phyloP scores from a whole-genome alignment of 2,888 invertebrate genomes.

The Drosophila maculinotata region DNA sequence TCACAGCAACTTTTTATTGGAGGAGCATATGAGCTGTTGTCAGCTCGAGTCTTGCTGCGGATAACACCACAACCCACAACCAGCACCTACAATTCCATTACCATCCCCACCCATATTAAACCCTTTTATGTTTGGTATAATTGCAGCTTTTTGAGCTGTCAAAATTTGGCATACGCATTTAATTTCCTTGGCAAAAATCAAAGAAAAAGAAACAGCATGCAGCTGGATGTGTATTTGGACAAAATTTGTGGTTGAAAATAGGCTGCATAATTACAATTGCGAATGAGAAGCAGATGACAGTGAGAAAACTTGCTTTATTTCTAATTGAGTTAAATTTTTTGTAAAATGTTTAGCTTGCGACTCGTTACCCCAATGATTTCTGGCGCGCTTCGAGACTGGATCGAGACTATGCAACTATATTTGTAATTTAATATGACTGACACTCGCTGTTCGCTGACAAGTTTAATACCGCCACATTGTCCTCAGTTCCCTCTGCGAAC shows the following conservation, averaged over 20 bases:
- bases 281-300: slow-evolving; percentile 1
- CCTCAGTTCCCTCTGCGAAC: not conserved
- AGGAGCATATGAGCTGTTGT: slow-evolving; percentile 43
- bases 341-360: too few relatives aligned
- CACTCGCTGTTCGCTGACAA: slow-evolving; percentile 65
- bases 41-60: slow-evolving; percentile 1
- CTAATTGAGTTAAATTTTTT: slow-evolving; percentile 56
- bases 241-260: slow-evolving; percentile 33
- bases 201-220: slow-evolving; percentile 15
- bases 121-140: slow-evolving; percentile 46
- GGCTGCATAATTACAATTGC: slow-evolving; percentile 50
- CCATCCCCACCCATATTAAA: not conserved
- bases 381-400: not conserved
- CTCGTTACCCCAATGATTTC: slow-evolving; percentile 12
- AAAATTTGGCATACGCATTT: slow-evolving; percentile 65
- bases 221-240: slow-evolving; percentile 65
- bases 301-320: slow-evolving; percentile 29
- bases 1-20: slow-evolving; percentile 58
- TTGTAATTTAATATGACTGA: slow-evolving; percentile 72
- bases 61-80: not conserved
- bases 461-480: slow-evolving; percentile 48
- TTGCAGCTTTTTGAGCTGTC: slow-evolving; percentile 60
- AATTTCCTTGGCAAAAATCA: slow-evolving; percentile 49
- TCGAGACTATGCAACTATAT: slow-evolving; percentile 15
- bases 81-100: not conserved